A percentile compares a stretch with the other conserved stretches of the same genome.
phyloP scores from a whole-genome alignment of 2,888 invertebrate species.

The Anoplius nigerrimus region DNA sequence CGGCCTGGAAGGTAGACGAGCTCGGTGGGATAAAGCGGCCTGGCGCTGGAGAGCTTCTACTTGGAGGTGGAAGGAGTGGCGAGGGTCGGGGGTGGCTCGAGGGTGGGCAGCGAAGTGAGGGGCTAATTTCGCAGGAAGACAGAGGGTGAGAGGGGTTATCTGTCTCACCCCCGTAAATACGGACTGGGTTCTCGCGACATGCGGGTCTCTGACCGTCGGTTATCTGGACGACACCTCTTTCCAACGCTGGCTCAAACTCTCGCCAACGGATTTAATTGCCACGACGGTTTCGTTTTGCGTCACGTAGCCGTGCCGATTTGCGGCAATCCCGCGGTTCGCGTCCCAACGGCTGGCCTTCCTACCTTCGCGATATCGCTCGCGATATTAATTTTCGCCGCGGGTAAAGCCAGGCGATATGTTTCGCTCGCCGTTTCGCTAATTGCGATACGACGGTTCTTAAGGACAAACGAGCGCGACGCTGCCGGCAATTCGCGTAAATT shows the following conservation, averaged over 20 bases:
- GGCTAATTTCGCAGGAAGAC: slow-evolving; percentile 46
- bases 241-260: slow-evolving; percentile 48
- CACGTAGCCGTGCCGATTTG: slow-evolving; percentile 49
- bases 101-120: slow-evolving; percentile 15
- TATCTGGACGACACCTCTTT: slow-evolving; percentile 58
- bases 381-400: slow-evolving; percentile 56
- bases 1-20: neutral
- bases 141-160: slow-evolving; percentile 48
- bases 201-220: slow-evolving; percentile 43
- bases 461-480: neutral
- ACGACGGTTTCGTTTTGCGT: slow-evolving; percentile 56
- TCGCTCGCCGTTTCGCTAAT: slow-evolving; percentile 11
- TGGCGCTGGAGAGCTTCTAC: too few relatives aligned
- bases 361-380: slow-evolving; percentile 23
- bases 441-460: neutral
- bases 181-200: slow-evolving; percentile 36
- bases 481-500: too few relatives aligned
- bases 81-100: too few relatives aligned
- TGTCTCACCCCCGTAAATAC: slow-evolving; percentile 58
- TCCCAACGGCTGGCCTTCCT: slow-evolving; percentile 24
- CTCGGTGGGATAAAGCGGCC: neutral
- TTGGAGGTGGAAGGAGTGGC: too few relatives aligned
- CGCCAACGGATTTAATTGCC: slow-evolving; percentile 59
- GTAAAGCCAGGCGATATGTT: slow-evolving; percentile 27
- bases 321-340: too few relatives aligned